Percentiles rank a stretch among this genome's conserved stretches.
Conservation (phyloP, 2,888 invertebrate genomes). For the Willowsia nigromaculata region DNA sequence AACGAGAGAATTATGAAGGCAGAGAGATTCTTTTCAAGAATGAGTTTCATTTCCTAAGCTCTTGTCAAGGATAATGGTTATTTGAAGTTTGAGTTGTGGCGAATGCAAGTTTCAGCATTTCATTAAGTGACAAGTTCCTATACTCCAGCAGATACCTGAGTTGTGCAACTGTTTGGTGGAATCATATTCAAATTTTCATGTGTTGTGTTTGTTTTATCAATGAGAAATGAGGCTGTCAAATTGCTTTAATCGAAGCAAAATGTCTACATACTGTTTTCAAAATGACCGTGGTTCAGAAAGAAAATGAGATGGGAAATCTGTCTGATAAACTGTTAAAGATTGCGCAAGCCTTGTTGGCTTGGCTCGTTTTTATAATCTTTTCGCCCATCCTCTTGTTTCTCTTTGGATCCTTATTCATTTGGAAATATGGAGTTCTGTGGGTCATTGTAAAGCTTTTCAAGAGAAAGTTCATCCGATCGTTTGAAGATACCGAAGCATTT, state of each 20-base stretch:
- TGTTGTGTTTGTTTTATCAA: not conserved
- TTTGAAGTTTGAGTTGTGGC: not conserved
- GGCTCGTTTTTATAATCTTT: conserved; percentile 59
- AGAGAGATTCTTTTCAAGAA: not conserved
- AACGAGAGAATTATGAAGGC: not conserved
- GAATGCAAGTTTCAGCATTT: too few species aligned
- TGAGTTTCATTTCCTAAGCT: not conserved
- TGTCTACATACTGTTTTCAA: not conserved
- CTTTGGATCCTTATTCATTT: conserved; percentile 55
- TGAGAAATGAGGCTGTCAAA: not conserved
- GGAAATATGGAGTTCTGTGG: conserved; percentile 71
- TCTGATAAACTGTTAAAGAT: conserved; percentile 47
- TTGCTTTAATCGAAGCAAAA: not conserved
- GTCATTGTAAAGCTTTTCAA: conserved; percentile 69
- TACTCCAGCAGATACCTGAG: too few species aligned
- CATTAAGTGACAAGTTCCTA: too few species aligned
- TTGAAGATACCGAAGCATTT: conserved; percentile 55
- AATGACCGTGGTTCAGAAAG: not conserved
- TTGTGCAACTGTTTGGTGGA: not conserved
- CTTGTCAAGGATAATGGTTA: not conserved
- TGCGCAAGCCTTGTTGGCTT: conserved; percentile 56
- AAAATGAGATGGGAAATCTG: conserved; percentile 53
- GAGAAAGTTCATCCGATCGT: conserved; percentile 67
- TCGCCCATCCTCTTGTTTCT: conserved; percentile 59
- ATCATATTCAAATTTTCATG: not conserved